A percentile compares a stretch with the other conserved stretches of the same genome.
Conservation (phyloP, 2,113 vertebrate genomes). For the Prinia subflava region DNA sequence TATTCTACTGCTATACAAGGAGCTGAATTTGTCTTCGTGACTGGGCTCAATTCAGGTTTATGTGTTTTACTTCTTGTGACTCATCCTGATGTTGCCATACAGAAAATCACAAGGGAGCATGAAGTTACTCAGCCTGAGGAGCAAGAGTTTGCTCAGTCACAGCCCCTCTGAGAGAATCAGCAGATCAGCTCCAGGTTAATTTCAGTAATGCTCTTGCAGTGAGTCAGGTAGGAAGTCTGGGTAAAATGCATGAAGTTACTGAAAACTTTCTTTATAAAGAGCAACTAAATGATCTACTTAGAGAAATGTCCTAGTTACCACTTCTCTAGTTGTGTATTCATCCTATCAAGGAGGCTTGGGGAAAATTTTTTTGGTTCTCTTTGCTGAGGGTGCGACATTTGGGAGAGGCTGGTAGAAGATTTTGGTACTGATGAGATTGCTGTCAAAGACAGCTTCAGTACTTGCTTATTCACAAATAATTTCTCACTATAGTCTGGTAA, state of each 20-base stretch:
- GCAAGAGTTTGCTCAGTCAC: background rate
- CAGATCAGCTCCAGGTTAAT: background rate
- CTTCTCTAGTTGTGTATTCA: background rate
- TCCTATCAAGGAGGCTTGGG: background rate
- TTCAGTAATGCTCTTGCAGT: background rate
- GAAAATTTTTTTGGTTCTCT: background rate
- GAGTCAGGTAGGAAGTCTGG: background rate
- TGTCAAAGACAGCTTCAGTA: background rate
- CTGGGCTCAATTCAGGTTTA: background rate
- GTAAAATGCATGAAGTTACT: background rate
- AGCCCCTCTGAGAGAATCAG: background rate
- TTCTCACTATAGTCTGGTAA: background rate
- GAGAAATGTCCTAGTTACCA: background rate
- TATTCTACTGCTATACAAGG: background rate
- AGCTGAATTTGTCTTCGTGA: background rate
- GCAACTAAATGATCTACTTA: background rate
- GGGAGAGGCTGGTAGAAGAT: background rate
- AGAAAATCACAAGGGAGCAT: background rate
- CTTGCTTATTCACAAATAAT: background rate
- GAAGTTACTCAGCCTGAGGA: background rate
- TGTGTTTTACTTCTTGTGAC: background rate
- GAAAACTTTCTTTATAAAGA: background rate
- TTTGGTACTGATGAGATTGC: background rate
- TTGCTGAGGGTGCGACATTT: background rate
- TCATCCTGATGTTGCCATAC: background rate